Evolutionary conservation across 2,797 vertebrate species (phyloP), one percentile per base, ranked within the genome.

Genomic region (Macropodus opercularis): DNA sequence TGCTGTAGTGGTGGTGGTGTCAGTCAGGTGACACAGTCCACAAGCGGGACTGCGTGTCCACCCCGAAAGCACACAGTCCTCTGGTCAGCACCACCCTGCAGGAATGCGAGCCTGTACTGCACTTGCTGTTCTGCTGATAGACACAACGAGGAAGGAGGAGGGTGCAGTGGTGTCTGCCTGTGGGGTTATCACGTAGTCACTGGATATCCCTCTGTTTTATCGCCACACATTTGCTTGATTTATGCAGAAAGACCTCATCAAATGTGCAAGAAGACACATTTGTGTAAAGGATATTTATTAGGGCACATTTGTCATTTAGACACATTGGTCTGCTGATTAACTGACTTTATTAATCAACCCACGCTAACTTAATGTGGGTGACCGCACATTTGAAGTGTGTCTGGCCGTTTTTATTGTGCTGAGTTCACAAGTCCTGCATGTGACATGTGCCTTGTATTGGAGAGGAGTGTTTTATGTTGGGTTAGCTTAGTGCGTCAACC

Each of bases 1-100:
- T 49, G 40, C 39, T 49, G 40, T 27, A 24, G 26, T 68, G 35
- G 48, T 52, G 66, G n/a, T 63, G 61, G 68, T 69, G 75, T 72
- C 62, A 70, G 73, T 82, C 80, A 83, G 80, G 73, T 86, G 83
- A 84, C 69, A 4, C 14, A 17, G 59, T 27, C 36, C 35, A 50
- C 5, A 18, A 15, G 44, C 36, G 8, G 39, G 56, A 15, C 38
- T 50, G 53, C 62, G 52, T 27, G 72, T 77, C 69, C 75, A 80
- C 82, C 75, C 77, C 72, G 50, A 79, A 68, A 66, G 67, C 62
- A 83, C 75, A 82, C 72, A 80, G 32, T 39, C 8, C 22, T 44
- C n/a, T n/a, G 41, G 12, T 15, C 27, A 26, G 13, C 22, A 40
- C 1, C 62, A 62, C 17, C 7, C 18, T 62, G 24, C 3, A 26